A percentile compares a stretch with the other conserved stretches of the same genome.
Evolutionary conservation across 1,140 invertebrate genomes (phyloP).

Genomic region (Dufourea novaeangliae): DNA sequence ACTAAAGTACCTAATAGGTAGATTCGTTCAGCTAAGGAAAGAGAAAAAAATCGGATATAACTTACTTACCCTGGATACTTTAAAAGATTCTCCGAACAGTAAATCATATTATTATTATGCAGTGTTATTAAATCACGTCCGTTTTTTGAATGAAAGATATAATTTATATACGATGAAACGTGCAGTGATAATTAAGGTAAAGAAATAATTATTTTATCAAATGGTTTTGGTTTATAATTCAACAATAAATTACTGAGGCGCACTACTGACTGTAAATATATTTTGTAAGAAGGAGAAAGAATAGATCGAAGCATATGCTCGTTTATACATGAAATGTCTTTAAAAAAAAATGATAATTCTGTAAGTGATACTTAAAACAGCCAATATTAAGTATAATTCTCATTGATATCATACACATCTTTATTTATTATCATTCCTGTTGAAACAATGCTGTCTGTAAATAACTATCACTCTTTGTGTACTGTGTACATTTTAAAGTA

Average conservation of each 20-base stretch:
- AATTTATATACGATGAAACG: background rate
- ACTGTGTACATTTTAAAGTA: constrained; percentile 49
- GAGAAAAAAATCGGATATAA: background rate
- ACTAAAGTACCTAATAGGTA: constrained; percentile 35
- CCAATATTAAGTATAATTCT: constrained; percentile 40
- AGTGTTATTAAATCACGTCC: constrained; percentile 34
- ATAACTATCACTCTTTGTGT: constrained; percentile 54
- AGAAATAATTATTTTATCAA: constrained; percentile 32
- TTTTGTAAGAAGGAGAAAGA: constrained; percentile 44
- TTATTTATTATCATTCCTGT: constrained; percentile 67
- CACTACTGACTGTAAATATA: constrained; percentile 49
- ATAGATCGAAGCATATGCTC: constrained; percentile 24
- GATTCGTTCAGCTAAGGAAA: constrained; percentile 3
- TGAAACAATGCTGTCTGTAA: constrained; percentile 43
- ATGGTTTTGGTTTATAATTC: constrained; percentile 33
- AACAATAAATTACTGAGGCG: constrained; percentile 17
- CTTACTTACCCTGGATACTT: constrained; percentile 4
- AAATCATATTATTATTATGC: constrained; percentile 13
- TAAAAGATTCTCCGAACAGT: constrained; percentile 19
- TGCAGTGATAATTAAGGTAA: background rate
- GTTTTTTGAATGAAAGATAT: constrained; percentile 11
- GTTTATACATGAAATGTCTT: constrained; percentile 50
- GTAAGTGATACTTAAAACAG: constrained; percentile 32
- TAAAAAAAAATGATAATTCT: constrained; percentile 24
- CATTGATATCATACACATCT: constrained; percentile 36